Evolutionary conservation across 2,888 invertebrate species (phyloP), one percentile per base, ranked within the genome.

Genomic region (Biston betularia): DNA sequence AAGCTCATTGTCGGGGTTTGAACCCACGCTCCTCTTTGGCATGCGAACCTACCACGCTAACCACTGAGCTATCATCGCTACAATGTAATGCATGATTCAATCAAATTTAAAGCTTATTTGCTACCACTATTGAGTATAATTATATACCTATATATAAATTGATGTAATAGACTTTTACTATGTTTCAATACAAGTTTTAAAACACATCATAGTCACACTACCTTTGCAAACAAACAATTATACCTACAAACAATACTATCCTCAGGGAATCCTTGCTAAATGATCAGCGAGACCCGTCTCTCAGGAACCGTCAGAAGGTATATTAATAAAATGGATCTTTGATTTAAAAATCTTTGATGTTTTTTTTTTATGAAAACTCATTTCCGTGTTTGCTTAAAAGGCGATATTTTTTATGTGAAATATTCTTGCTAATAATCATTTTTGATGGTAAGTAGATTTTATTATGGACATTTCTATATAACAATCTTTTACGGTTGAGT

Each of bases 301-400:
- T 24, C n/a, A 63, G 57, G 63, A 78, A 72, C 73, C 78, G 77
- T 81, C 83, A 82, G 83, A 84, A 85, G 83, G 82, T 83, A 79
- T 79, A 86, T 86, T 89, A 88, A 90, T 86, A 89, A 89, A 86
- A 90, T 85, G 87, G 84, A 76, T 79, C 81, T 83, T 82, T 84
- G 81, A 83, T 82, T 81, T 80, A 80, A 75, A 80, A 83, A 80
- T 83, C 79, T 81, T 81, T 83, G 70, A 73, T 65, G 75, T 60
- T 45, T 59, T 67, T 72, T 72, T 64, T 56, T 42, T 53, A 57
- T 59, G 49, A 44, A 14, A 5, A 65, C 46, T 69, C 68, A 69
- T 74, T 72, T 70, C 68, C 70, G 65, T 49, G 63, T 63, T 57
- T 58, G 46, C 54, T 34, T 46, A 53, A 57, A 50, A 63, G 35